These are phyloP conservation scores for Miichthys miiuy DNA, from an alignment of 2,797 vertebrate species.

Conservation along the genomic window DNA sequence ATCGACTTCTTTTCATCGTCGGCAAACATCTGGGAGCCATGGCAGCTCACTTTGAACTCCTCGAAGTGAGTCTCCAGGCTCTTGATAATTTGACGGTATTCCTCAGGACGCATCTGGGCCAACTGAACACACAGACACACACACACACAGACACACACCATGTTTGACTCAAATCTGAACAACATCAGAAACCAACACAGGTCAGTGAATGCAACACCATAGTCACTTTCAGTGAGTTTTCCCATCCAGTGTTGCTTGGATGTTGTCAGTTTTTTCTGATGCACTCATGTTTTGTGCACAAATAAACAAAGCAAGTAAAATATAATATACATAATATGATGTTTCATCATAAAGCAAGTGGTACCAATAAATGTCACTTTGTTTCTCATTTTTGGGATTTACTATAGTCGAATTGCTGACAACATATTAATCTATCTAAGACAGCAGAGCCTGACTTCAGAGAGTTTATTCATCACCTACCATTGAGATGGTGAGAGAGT, in stretches of 20 bases:
- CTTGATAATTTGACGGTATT: constrained; percentile 90
- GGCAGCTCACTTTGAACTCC: constrained; percentile 89
- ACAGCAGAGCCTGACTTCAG: not conserved
- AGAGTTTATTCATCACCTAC: constrained; percentile 72
- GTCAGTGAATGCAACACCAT: not conserved
- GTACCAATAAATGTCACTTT: not conserved
- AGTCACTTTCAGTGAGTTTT: too few species aligned
- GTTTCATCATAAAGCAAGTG: too few species aligned
- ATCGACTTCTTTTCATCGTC: constrained; percentile 92
- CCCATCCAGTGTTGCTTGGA: too few species aligned
- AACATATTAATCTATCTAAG: not conserved
- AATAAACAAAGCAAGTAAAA: too few species aligned
- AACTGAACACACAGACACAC: constrained; percentile 82
- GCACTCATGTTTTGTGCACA: too few species aligned
- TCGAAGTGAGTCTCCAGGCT: constrained; percentile 92
- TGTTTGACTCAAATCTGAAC: not conserved
- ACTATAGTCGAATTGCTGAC: not conserved
- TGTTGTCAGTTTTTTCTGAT: too few species aligned
- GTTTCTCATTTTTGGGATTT: not conserved
- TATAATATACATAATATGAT: too few species aligned
- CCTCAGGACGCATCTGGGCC: constrained; percentile 92
- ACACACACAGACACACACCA: constrained; percentile 42
- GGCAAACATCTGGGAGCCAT: constrained; percentile 91
- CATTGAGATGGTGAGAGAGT: constrained; percentile 88
- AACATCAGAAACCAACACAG: constrained; percentile 1